Percentiles rank a stretch among this genome's conserved stretches.
Conservation (phyloP, 1,140 invertebrate genomes). For the Hormaphis cornu region DNA sequence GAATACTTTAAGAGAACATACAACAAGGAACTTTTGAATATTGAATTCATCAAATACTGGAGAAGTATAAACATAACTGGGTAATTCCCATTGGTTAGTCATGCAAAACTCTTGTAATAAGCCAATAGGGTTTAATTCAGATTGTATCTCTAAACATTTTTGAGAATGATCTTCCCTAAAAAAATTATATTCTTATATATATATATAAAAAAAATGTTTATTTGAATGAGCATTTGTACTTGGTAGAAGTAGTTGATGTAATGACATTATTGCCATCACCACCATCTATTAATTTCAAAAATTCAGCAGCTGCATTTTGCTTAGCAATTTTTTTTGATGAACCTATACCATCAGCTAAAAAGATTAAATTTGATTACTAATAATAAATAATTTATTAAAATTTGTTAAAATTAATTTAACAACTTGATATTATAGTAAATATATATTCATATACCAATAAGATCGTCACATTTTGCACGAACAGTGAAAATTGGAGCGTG, state of each 20-base stretch:
- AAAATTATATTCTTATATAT: background rate
- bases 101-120: slow-evolving; percentile 93
- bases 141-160: background rate
- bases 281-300: slow-evolving; percentile 46
- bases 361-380: background rate
- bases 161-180: background rate
- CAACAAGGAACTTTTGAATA: background rate
- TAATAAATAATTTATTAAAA: no score
- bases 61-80: slow-evolving; percentile 40
- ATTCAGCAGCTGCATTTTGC: slow-evolving; percentile 80
- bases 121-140: slow-evolving; percentile 60
- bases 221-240: background rate
- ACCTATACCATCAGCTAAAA: slow-evolving; percentile 54
- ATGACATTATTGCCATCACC: background rate
- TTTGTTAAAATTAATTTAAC: background rate
- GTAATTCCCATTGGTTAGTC: slow-evolving; percentile 86
- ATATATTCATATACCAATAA: slow-evolving; percentile 46
- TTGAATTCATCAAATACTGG: background rate
- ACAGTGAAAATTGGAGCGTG: slow-evolving; percentile 94
- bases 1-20: background rate
- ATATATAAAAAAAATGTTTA: background rate
- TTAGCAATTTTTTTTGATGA: slow-evolving; percentile 95
- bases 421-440: background rate
- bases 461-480: slow-evolving; percentile 72
- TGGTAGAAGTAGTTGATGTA: background rate